Percentiles rank a stretch among this genome's conserved stretches.
Evolutionary conservation across 2,113 vertebrate species (phyloP).

Genomic region (Acrocephalus kingi): DNA sequence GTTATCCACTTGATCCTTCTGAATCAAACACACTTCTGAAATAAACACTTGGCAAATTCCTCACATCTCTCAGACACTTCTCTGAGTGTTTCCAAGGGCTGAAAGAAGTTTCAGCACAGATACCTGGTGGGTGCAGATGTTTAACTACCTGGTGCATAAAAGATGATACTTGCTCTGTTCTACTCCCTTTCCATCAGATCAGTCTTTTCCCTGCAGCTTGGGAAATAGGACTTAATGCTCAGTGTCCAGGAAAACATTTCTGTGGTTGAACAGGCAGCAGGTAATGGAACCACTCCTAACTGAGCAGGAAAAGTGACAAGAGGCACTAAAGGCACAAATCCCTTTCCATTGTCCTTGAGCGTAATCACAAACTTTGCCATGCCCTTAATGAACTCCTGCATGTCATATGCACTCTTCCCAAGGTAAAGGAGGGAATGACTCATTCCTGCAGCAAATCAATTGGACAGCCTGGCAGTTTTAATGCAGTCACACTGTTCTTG

Average conservation of each 20-base stretch:
- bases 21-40: not conserved
- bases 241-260: not conserved
- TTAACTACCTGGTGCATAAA: not conserved
- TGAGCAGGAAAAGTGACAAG: not conserved
- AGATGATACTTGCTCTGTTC: not conserved
- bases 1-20: not conserved
- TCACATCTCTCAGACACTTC: not conserved
- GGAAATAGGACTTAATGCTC: not conserved
- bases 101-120: not conserved
- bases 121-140: not conserved
- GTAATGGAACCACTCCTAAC: not conserved
- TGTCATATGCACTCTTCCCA: not conserved
- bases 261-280: not conserved
- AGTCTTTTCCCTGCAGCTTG: not conserved
- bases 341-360: not conserved
- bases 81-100: not conserved
- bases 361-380: not conserved
- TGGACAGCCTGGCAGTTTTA: not conserved
- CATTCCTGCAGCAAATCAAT: not conserved
- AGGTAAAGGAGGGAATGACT: not conserved
- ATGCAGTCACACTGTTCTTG: not conserved
- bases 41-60: not conserved
- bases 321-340: not conserved
- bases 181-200: not conserved
- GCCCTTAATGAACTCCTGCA: not conserved